Evolutionary conservation across 2,888 invertebrate genomes (phyloP), one percentile per base, ranked within the genome.

Genomic region (Halictus ligatus): DNA sequence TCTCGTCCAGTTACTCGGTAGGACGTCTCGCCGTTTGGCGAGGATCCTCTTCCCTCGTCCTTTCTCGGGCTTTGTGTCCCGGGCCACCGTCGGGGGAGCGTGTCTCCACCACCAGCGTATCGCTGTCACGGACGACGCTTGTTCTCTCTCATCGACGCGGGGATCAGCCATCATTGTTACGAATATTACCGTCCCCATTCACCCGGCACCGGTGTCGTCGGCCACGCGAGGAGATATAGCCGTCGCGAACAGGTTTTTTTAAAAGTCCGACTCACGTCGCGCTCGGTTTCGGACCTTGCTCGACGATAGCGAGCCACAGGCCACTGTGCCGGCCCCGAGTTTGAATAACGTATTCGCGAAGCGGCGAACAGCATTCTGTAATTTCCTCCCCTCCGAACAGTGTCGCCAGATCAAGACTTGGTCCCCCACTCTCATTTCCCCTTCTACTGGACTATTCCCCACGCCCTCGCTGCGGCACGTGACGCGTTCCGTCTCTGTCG

Each of bases 1-100:
- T 87, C 91, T 87, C 91, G 91, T 88, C 89, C 92, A 90, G 91
- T 92, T 89, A 91, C 91, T 84, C 87, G 88, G 91, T 86, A 87
- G 85, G 88, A 88, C 80, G 88, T 88, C 90, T 89, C 81, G 89
- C 87, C 87, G 90, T 91, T 91, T 89, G 90, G 83, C 84, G 89
- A 81, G 87, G 86, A 54, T 54, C 54, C 54, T 60, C 60, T 25
- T 60, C 60, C 88, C 89, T 89, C 83, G 87, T 50, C 81, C 83
- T 79, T 87, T 84, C 69, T 50, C 73, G 69, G 21, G 40, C 60
- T 5, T 50, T 82, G 40, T 29, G 60, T 13, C 35, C 75, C n/a
- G 79, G 79, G 12, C 75, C 67, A 77, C 60, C 50, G 78, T 29
- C 80, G 54, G 29, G 60, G 25, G 60, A 13, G 40, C 46, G 29